Evolutionary conservation across 2,888 invertebrate genomes (phyloP), one percentile per base, ranked within the genome.

Genomic region (Xanthorhoe spadicearia): DNA sequence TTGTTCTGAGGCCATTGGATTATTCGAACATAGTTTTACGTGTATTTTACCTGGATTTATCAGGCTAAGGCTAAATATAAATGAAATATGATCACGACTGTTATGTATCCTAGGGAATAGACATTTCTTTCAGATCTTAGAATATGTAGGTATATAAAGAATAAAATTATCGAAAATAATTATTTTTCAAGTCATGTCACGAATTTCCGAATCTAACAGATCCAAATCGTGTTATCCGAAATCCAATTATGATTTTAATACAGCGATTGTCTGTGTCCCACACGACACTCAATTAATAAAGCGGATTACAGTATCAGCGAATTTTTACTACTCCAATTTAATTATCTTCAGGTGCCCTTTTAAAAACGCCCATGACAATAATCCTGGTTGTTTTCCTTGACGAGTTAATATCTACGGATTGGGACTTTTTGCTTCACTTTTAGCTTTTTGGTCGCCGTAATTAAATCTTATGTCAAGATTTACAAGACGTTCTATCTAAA

Each of bases 161-260:
- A n/a, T n/a, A n/a, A n/a, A n/a, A n/a, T n/a, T n/a, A n/a, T n/a
- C n/a, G n/a, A n/a, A n/a, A 43, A 28, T n/a, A 23, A 23, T 10
- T 46, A 56, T 28, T 38, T 43, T 17, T 32, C 23, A 23, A 23
- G 23, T n/a, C 53, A 51, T 3, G 19, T 60, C 43, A 48, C 51
- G 54, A 59, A 55, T 59, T 55, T 17, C 59, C 23, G 38, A 60
- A 59, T 59, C 54, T 48, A 49, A 46, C 49, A 50, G 51, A 35
- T 48, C 43, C 51, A 23, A 13, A 63, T 64, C 43, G 43, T 52
- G 52, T 56, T 60, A 56, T 60, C 56, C 58, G 23, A 69, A 72
- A 77, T 72, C 70, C 78, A 79, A 81, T 81, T 81, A 79, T 76
- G 76, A 78, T 78, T 79, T 77, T 74, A 81, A 78, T 73, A 46